Evolutionary conservation across 2,113 vertebrate species (phyloP), one percentile per base, ranked within the genome.

Genomic region (Mormyrus lacerda): DNA sequence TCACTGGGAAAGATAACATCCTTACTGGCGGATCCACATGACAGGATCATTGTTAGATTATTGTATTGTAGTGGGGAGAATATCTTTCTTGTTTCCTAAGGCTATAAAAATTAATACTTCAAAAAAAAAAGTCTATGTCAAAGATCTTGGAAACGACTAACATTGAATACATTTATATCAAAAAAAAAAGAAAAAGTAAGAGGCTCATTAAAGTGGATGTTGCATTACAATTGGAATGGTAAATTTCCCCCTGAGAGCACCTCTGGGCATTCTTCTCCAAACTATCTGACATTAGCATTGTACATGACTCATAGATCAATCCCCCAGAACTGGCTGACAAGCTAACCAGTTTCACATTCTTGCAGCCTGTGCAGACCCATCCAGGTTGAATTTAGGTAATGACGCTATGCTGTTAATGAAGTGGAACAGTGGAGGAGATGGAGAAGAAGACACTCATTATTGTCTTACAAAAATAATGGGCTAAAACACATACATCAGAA

Each of bases 391-490:
- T 53, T 53, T 45, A 24, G 44, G 61, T 89, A 87, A 87, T 79
- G 84, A 87, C 21, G 3, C 45, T 39, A 45, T 19, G 31, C n/a
- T 42, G 31, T 21, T 89, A 85, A 89, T 79, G 44, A 87, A 89
- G 58, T 79, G 89, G 61, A 89, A 55, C 35, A 50, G 85, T 91
- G 84, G 91, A 89, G 87, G 85, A 58, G 53, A 85, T 85, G 90
- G 47, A 35, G 87, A 91, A 86, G 88, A 83, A 79, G 76, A 79
- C 79, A 3, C 79, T 44, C 82, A 89, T 93, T 92, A 92, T 73
- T 55, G 31, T 42, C 53, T 86, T 83, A 8, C 83, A 69, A 3
- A 31, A 84, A 85, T 91, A 92, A 90, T 92, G 91, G 76, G 88
- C 84, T 85, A 44, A 89, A 88, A 82, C 24, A 85, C 39, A 3